Percentiles rank a stretch among this genome's conserved stretches.
Evolutionary conservation across 1,140 invertebrate species (phyloP).

Genomic region (Megalopta genalis): DNA sequence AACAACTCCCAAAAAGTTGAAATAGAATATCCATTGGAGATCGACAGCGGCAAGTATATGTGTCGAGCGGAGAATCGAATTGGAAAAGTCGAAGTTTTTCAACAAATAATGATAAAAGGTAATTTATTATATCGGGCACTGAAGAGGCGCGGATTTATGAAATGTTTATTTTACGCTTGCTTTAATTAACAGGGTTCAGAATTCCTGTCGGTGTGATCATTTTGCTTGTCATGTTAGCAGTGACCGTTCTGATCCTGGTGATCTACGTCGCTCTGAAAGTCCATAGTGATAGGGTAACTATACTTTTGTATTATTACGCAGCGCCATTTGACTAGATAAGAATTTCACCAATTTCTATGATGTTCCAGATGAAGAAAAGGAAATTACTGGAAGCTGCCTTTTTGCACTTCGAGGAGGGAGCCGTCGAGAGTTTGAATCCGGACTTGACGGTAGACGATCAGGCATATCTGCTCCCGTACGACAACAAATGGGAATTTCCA

Average conservation of each 20-base stretch:
- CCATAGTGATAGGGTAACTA: slow-evolving; percentile 81
- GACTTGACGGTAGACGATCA: slow-evolving; percentile 94
- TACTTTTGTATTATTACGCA: neutral
- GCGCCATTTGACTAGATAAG: no score
- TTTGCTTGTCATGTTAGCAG: slow-evolving; percentile 61
- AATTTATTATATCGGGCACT: slow-evolving; percentile 40
- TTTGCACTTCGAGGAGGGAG: slow-evolving; percentile 89
- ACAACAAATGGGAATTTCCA: slow-evolving; percentile 94
- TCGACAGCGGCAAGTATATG: slow-evolving; percentile 74
- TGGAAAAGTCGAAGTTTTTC: slow-evolving; percentile 63
- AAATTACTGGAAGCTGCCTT: slow-evolving; percentile 85
- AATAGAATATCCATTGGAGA: slow-evolving; percentile 72
- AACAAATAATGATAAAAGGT: slow-evolving; percentile 76
- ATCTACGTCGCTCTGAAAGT: slow-evolving; percentile 81
- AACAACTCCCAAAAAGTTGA: slow-evolving; percentile 69
- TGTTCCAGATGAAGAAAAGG: slow-evolving; percentile 80
- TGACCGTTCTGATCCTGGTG: slow-evolving; percentile 79
- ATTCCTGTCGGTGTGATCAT: slow-evolving; percentile 40
- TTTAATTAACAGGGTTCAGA: slow-evolving; percentile 65
- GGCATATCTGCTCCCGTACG: slow-evolving; percentile 93
- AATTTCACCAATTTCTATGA: slow-evolving; percentile 4
- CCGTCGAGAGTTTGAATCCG: slow-evolving; percentile 90
- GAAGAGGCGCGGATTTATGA: neutral
- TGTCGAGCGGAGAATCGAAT: slow-evolving; percentile 74
- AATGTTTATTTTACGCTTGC: slow-evolving; percentile 18